Percentiles rank a stretch among this genome's conserved stretches.
Evolutionary conservation across 2,888 invertebrate genomes (phyloP).

Genomic region (Drosophila acutilabella): DNA sequence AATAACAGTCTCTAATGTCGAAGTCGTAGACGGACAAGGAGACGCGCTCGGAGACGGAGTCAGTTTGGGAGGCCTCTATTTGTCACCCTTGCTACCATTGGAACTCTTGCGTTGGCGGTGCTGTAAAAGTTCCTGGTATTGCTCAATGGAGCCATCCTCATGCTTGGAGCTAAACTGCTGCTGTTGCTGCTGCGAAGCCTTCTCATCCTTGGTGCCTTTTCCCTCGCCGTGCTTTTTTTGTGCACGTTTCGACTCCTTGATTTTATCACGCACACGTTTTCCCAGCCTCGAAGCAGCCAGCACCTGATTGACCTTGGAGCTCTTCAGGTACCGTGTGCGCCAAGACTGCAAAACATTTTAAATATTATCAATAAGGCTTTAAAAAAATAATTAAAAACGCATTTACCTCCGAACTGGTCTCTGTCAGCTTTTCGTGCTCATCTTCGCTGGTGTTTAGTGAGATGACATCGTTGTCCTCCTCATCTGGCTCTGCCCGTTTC

Average conservation of each 20-base stretch:
- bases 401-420: constrained; percentile 66
- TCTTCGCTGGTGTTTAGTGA: constrained; percentile 81
- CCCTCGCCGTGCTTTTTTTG: constrained; percentile 64
- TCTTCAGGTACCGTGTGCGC: constrained; percentile 87
- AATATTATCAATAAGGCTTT: not conserved
- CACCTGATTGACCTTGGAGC: constrained; percentile 87
- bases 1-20: constrained; percentile 46
- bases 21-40: not conserved
- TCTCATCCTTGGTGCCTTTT: constrained; percentile 45
- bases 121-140: constrained; percentile 86
- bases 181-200: constrained; percentile 49
- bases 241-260: constrained; percentile 84
- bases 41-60: too few relatives aligned
- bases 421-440: constrained; percentile 69
- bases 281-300: constrained; percentile 86
- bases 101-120: constrained; percentile 76
- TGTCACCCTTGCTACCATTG: constrained; percentile 62
- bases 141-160: constrained; percentile 87
- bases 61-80: constrained; percentile 27
- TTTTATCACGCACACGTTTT: constrained; percentile 88
- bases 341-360: constrained; percentile 85
- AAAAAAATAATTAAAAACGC: not conserved
- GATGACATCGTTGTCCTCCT: constrained; percentile 78
- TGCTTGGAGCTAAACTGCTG: constrained; percentile 73
- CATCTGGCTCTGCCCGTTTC: constrained; percentile 34